Conservation (phyloP, 2,888 invertebrate species). For the Galerucella pusilla region DNA sequence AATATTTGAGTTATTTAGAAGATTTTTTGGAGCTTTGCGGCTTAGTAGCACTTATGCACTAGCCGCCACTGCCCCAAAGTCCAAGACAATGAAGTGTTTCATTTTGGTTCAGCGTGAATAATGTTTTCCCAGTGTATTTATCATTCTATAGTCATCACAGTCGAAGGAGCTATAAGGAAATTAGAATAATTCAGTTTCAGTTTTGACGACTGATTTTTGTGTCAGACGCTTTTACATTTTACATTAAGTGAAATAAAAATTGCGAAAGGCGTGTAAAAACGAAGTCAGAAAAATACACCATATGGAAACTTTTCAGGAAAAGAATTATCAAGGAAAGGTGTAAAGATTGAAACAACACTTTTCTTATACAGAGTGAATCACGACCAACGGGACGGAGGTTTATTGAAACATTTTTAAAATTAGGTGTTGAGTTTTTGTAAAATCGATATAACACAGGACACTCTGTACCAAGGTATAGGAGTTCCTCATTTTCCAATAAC, state of each 20-base stretch:
- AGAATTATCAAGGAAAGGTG: not conserved
- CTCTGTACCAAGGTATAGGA: too few species aligned
- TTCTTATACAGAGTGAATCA: not conserved
- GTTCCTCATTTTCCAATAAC: too few species aligned
- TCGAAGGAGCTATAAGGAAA: not conserved
- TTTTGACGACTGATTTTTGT: slow-evolving; percentile 4
- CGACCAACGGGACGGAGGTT: too few species aligned
- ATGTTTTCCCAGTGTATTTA: not conserved
- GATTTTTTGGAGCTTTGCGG: too few species aligned
- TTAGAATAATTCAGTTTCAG: not conserved
- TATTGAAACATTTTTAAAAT: too few species aligned
- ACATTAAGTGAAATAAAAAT: not conserved
- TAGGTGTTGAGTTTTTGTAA: too few species aligned
- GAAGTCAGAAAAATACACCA: not conserved
- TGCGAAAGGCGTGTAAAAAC: not conserved
- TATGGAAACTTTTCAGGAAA: not conserved
- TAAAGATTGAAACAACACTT: not conserved
- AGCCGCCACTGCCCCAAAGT: too few species aligned
- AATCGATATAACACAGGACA: too few species aligned
- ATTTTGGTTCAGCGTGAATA: too few species aligned
- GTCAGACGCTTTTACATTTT: slow-evolving; percentile 1
- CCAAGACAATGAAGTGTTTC: too few species aligned
- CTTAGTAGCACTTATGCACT: too few species aligned
- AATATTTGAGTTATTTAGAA: too few species aligned
- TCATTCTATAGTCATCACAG: not conserved